These are phyloP conservation scores for Spisula solida DNA, from an alignment of 2,888 invertebrate genomes.

Conservation along the genomic window DNA sequence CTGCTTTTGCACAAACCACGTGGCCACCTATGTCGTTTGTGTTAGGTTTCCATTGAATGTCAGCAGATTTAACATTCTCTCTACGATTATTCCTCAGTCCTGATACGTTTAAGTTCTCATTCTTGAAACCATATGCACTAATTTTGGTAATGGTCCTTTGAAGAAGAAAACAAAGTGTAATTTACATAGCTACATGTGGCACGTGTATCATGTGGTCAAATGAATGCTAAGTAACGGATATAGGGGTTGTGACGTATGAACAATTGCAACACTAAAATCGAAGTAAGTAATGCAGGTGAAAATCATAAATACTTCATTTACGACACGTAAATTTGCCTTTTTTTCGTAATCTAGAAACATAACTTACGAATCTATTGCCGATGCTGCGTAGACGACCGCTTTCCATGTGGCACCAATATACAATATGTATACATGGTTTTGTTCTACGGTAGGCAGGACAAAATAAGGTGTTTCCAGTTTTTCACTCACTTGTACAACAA, in stretches of 20 bases:
- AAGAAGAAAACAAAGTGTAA: neutral
- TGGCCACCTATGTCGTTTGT: slow-evolving; percentile 50
- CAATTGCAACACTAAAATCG: no score
- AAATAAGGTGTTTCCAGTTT: slow-evolving; percentile 4
- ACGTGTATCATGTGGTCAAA: no score
- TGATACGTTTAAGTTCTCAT: slow-evolving; percentile 31
- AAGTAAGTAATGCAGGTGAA: no score
- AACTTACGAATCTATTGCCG: neutral
- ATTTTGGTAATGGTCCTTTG: slow-evolving; percentile 46
- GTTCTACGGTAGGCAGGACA: neutral
- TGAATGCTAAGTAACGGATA: no score
- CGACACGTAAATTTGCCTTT: no score
- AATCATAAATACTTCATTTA: no score
- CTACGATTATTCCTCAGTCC: slow-evolving; percentile 19
- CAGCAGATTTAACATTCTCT: slow-evolving; percentile 31
- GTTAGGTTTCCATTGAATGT: slow-evolving; percentile 54
- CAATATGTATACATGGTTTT: neutral
- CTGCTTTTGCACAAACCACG: slow-evolving; percentile 49
- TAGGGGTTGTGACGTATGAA: no score
- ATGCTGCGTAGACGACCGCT: neutral
- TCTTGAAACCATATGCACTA: slow-evolving; percentile 12
- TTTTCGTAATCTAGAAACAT: no score
- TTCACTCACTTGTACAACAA: neutral
- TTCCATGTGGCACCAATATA: slow-evolving; percentile 4
- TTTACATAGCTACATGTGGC: no score